phyloP scores from a whole-genome alignment of 2,888 invertebrate species.

The Poecilus cupreus region DNA sequence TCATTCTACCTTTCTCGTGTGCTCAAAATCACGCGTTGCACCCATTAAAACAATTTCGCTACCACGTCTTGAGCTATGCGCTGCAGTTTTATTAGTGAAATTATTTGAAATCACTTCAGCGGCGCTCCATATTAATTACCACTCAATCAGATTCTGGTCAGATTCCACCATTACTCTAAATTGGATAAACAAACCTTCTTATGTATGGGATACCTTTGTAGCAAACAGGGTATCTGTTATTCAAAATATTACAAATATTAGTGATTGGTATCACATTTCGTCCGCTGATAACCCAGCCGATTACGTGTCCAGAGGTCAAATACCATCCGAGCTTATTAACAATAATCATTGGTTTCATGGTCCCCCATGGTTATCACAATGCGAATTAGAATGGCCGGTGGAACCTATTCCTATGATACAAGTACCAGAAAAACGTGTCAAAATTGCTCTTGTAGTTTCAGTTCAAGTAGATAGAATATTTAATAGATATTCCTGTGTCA shows the following conservation, averaged over 20 bases:
- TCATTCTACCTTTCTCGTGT: background rate
- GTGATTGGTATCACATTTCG: conserved; percentile 15
- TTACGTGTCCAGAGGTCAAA: conserved; percentile 19
- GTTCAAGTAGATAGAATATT: background rate
- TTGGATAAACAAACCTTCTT: conserved; percentile 5
- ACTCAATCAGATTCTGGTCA: background rate
- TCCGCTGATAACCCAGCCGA: conserved; percentile 20
- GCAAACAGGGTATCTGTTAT: conserved; percentile 30
- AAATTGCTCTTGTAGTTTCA: background rate
- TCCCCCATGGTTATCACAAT: conserved; percentile 15
- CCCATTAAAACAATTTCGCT: conserved; percentile 9
- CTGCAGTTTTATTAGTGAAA: background rate
- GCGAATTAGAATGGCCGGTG: background rate
- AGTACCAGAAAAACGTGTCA: background rate
- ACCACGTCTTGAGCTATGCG: conserved; percentile 17
- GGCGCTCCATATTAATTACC: background rate
- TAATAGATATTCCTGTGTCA: background rate
- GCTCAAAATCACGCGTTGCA: conserved; percentile 28
- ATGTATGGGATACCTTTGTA: conserved; percentile 18
- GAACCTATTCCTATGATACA: background rate
- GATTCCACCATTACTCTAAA: conserved; percentile 6
- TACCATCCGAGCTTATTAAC: background rate
- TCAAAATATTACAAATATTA: background rate
- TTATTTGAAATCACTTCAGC: background rate
- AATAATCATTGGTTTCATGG: conserved; percentile 28